Percentiles rank a stretch among this genome's conserved stretches.
Evolutionary conservation across 2,888 invertebrate species (phyloP).

Genomic region (Phorcus lineatus): DNA sequence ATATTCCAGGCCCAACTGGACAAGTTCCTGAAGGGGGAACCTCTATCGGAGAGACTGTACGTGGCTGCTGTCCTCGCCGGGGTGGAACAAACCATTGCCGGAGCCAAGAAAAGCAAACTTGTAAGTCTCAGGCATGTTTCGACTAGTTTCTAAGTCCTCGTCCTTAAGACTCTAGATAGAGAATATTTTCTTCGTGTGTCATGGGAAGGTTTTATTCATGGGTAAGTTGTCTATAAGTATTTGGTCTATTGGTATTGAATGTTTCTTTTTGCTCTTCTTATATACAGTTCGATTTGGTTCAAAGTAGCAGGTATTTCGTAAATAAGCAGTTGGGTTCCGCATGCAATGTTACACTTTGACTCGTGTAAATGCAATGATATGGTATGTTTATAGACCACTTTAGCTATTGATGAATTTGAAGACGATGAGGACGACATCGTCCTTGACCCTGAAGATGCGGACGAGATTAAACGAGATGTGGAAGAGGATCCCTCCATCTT

Average conservation of each 20-base stretch:
- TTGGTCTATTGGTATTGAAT: no score
- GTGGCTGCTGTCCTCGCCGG: not conserved
- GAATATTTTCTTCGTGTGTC: no score
- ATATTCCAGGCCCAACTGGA: not conserved
- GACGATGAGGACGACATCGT: conserved; percentile 2
- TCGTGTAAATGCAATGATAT: no score
- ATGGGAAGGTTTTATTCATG: no score
- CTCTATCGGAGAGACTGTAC: not conserved
- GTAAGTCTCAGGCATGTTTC: not conserved
- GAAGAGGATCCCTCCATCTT: not conserved
- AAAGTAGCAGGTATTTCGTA: no score
- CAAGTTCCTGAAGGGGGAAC: not conserved
- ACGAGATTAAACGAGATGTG: not conserved
- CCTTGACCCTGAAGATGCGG: conserved; percentile 1
- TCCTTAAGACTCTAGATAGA: no score
- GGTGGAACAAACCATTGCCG: not conserved
- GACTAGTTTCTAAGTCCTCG: no score
- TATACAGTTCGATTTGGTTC: no score
- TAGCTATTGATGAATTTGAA: not conserved
- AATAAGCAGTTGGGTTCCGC: no score
- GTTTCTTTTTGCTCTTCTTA: no score
- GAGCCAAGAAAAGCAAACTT: not conserved
- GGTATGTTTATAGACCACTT: not conserved
- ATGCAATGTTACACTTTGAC: no score
- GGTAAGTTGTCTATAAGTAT: no score